Conservation (phyloP, 2,113 vertebrate species). For the Phoxinus phoxinus region DNA sequence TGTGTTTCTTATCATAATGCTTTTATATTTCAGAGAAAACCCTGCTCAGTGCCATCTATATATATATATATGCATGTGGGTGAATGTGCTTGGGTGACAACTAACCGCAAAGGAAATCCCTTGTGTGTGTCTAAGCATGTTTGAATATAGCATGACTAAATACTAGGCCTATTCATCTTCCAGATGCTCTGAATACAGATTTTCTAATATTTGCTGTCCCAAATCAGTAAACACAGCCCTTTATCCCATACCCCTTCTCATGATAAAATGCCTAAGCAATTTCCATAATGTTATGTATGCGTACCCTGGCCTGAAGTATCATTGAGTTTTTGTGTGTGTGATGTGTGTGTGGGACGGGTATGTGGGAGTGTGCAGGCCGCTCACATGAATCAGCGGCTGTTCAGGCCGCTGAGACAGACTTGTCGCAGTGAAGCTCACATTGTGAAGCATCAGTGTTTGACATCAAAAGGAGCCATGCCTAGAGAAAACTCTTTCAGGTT, state of each 20-base stretch:
- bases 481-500: conserved; percentile 13
- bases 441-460: conserved; percentile 66
- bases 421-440: conserved; percentile 63
- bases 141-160: background rate
- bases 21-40: background rate
- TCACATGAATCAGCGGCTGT: conserved; percentile 71
- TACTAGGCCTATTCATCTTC: background rate
- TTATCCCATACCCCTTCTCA: background rate
- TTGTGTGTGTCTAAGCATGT: background rate
- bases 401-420: conserved; percentile 62
- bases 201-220: background rate
- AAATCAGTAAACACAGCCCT: background rate
- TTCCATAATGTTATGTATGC: background rate
- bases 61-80: background rate
- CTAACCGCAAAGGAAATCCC: background rate
- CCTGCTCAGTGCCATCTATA: background rate
- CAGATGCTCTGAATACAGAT: background rate
- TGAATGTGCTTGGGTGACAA: background rate
- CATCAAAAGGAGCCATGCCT: conserved; percentile 53
- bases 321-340: background rate
- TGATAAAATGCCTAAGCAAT: background rate
- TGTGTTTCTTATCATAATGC: background rate
- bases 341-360: background rate
- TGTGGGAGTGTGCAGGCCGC: conserved; percentile 58
- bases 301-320: background rate